Percentiles rank a stretch among this genome's conserved stretches.
Conservation (phyloP, 2,888 invertebrate genomes). For the Phania funesta region DNA sequence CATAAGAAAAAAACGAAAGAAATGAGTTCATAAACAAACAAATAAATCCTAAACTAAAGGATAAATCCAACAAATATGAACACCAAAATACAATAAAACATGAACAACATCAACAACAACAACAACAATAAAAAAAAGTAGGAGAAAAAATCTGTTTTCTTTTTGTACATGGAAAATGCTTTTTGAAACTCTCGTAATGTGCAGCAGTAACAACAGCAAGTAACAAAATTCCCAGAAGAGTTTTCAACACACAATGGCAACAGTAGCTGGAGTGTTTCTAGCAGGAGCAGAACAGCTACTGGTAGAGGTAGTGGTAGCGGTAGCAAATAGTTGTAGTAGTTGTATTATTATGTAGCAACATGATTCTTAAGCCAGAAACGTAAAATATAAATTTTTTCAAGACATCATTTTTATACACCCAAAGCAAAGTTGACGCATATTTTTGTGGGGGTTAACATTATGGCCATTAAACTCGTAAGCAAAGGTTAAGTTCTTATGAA, state of each 20-base stretch:
- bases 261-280: neutral
- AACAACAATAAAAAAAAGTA: neutral
- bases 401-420: constrained; percentile 50
- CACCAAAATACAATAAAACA: neutral
- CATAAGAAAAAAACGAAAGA: neutral
- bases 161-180: neutral
- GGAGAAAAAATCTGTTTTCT: constrained; percentile 31
- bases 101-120: neutral
- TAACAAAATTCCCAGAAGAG: constrained; percentile 61
- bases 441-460: constrained; percentile 45
- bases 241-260: constrained; percentile 25
- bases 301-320: neutral
- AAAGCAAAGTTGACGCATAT: constrained; percentile 52
- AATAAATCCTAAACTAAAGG: constrained; percentile 22
- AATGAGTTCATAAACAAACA: constrained; percentile 31
- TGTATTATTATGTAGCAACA: constrained; percentile 34
- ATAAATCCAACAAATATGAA: constrained; percentile 30
- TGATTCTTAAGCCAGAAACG: constrained; percentile 18
- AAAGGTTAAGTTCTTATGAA: constrained; percentile 36
- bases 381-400: constrained; percentile 30
- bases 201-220: neutral
- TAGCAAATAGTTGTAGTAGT: neutral
- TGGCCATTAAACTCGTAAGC: constrained; percentile 7
- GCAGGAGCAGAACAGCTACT: neutral
- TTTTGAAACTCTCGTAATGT: neutral